phyloP scores from a whole-genome alignment of 2,888 invertebrate species.

The Oxyteleia sp. region DNA sequence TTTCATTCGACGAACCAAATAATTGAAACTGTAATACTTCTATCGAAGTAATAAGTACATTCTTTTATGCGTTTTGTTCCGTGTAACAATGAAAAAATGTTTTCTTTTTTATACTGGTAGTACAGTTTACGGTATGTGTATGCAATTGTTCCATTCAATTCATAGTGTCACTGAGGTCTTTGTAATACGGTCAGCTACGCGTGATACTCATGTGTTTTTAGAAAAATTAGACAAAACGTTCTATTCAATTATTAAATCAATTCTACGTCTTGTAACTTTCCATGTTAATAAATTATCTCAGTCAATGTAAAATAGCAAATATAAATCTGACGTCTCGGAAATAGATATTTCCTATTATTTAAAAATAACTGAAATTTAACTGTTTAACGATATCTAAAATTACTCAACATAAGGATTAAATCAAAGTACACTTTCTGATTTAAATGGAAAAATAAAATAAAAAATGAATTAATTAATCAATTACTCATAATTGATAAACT shows the following conservation, averaged over 20 bases:
- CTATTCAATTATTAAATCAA: background rate
- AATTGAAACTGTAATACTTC: background rate
- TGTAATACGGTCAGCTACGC: slow-evolving; percentile 47
- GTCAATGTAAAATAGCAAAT: background rate
- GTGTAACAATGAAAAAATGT: background rate
- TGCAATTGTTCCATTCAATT: slow-evolving; percentile 64
- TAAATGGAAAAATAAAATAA: no score
- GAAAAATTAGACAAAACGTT: slow-evolving; percentile 24
- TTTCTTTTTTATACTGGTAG: slow-evolving; percentile 1
- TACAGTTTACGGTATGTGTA: slow-evolving; percentile 25
- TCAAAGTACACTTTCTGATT: background rate
- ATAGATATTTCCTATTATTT: background rate
- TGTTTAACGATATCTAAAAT: background rate
- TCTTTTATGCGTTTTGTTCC: background rate
- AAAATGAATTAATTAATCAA: no score
- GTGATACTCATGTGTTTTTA: slow-evolving; percentile 21
- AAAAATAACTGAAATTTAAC: background rate
- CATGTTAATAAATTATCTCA: no score
- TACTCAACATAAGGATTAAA: background rate
- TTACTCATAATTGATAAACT: no score
- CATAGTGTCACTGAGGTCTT: slow-evolving; percentile 52
- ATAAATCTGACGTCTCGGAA: no score
- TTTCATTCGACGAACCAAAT: no score
- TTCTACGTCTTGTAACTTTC: background rate
- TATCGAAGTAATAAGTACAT: background rate